Evolutionary conservation across 1,140 invertebrate species (phyloP).

Genomic region (Euura saliciscinereae): DNA sequence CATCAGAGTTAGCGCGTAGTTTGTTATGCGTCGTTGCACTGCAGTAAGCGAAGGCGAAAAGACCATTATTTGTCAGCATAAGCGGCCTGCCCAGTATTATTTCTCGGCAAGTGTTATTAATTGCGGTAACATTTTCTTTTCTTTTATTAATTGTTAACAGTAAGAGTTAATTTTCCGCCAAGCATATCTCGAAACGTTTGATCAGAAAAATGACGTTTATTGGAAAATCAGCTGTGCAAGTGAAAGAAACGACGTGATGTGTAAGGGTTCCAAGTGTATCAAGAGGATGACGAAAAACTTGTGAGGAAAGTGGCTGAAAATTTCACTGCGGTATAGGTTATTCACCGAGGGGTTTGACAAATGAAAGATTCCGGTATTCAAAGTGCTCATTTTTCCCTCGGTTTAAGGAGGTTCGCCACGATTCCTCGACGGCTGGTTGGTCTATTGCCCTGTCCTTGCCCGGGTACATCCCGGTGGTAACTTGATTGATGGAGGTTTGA

Average conservation of each 20-base stretch:
- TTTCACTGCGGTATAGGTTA: no score
- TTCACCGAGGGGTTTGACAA: conserved; percentile 21
- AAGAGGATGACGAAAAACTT: no score
- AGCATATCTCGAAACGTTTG: no score
- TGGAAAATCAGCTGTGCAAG: no score
- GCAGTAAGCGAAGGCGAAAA: conserved; percentile 34
- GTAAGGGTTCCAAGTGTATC: no score
- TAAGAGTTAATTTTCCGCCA: background rate
- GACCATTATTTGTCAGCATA: conserved; percentile 59
- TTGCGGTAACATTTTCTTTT: conserved; percentile 59
- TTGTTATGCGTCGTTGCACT: no score
- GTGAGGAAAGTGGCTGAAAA: no score
- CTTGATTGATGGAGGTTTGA: conserved; percentile 48
- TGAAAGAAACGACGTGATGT: no score
- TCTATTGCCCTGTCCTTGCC: background rate
- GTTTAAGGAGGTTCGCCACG: conserved; percentile 14
- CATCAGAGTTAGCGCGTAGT: conserved; percentile 13
- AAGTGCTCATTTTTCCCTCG: conserved; percentile 25
- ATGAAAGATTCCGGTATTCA: conserved; percentile 23
- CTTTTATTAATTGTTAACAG: conserved; percentile 54
- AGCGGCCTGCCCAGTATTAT: conserved; percentile 61
- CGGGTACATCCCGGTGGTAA: conserved; percentile 18
- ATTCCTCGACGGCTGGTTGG: background rate
- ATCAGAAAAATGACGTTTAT: no score
- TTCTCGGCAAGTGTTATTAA: conserved; percentile 62